Base-by-base conservation (phyloP, 1,140 invertebrate genomes). In the Sitobion miscanthi region DNA sequence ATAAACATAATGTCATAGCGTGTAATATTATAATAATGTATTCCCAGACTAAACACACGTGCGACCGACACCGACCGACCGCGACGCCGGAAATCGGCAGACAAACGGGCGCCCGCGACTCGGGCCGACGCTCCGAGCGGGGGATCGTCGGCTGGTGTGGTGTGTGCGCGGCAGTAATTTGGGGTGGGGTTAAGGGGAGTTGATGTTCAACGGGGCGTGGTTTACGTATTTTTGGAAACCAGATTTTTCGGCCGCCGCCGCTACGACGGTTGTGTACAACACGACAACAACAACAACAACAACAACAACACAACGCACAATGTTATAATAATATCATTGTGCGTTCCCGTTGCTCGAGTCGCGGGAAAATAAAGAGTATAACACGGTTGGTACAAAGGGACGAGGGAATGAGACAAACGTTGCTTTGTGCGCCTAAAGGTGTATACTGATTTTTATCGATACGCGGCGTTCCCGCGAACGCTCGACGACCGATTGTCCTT, bases 181-280 rank as follows among this genome's bases (percentile, higher is more conserved):
- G 30, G 14, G 25, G 45, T 20, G 90, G 42, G 4, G 47, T 21
- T 30, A 54, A 21, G 47, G 42, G 90, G 25, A 49, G 21, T 57
- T 35, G 88, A 42, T 82, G 62, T 45, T 35, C 62, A 49, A 91
- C 35, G 30, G 45, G 91, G 49, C 82, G 91, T 93, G 82, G 47
- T 85, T 86, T 93, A 52, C 35, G 5, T 93, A 42, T 93, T 93
- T 93, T 52, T 86, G 82, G 35, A 93, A 93, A 93, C 91, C 82
- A 85, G 82, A 85, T 93, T 93, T 86, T 45, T 86, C 45, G 38
- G 82, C 38, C 38, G 38, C 82, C 21, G 23, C 82, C 7, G 8
- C n/a, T 1, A 17, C 47, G 47, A 17, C 62, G 62, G 5, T n/a
- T 21, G 20, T 21, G 21, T 20, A 54, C 0, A 35, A 54, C 14